Base-by-base conservation (phyloP, 2,113 vertebrate species). In the Planiliza haematocheilus region DNA sequence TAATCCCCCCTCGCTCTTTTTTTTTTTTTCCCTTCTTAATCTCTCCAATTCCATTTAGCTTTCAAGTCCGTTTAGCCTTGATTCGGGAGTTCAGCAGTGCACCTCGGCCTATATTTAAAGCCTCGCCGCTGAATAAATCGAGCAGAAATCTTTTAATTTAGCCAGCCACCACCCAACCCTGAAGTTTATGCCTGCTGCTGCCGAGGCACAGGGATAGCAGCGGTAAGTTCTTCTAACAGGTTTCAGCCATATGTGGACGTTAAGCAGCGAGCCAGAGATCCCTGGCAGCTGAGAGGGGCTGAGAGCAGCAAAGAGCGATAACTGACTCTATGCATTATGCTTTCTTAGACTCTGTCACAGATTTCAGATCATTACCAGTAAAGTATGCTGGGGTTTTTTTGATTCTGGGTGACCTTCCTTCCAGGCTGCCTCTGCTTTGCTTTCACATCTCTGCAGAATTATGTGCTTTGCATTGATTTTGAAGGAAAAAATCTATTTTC, bases 31-130 rank as follows among this genome's bases (percentile, higher is more conserved):
- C n/a, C n/a, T n/a, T 38, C 30, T 61, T 82, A 86, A 89, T 86
- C 79, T 84, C 77, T 82, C 52, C 66, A 63, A 74, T 81, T 79
- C 81, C 80, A 82, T 84, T 88, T 50, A 70, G 82, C 80, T 74
- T 78, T 80, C 72, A 24, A 62, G 70, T 86, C 71, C 84, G 45
- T 86, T 84, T 77, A 81, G 78, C 66, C 64, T 71, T 63, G 30
- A 83, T 82, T 79, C 75, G 67, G 34, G 56, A 67, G 83, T 83
- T 82, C 74, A 76, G 36, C 51, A 59, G 76, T 74, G 75, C 59
- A 64, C 46, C 43, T 69, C 7, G 1, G 61, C 41, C 83, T 81
- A 63, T 82, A 83, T 91, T 89, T 86, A 84, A 84, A 75, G 74
- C 59, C 60, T 17, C 36, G 61, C 65, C 45, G 0, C 77, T 79